Percentiles rank a stretch among this genome's conserved stretches.
phyloP scores from a whole-genome alignment of 2,888 invertebrate species.

The Ceraclea dissimilis region DNA sequence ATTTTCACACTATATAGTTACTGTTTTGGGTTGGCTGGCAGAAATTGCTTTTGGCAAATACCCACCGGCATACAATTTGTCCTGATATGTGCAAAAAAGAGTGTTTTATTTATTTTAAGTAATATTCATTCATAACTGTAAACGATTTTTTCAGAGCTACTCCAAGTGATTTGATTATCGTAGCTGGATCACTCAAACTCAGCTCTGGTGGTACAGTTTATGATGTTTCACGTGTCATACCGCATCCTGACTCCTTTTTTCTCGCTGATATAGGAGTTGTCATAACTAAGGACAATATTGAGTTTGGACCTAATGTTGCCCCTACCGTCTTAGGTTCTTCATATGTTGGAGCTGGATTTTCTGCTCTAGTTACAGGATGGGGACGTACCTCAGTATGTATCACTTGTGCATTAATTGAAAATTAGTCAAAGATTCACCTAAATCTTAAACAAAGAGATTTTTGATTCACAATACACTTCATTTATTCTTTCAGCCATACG shows the following conservation, averaged over 20 bases:
- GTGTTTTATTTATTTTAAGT: too few species aligned
- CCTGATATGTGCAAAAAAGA: too few species aligned
- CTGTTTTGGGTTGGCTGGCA: too few species aligned
- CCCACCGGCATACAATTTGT: too few species aligned
- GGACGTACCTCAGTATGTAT: not conserved
- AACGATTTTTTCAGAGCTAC: not conserved
- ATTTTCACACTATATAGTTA: too few species aligned
- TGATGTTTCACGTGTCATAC: conserved; percentile 1
- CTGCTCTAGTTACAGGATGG: not conserved
- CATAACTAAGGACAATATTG: not conserved
- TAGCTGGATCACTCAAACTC: conserved; percentile 32
- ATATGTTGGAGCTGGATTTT: not conserved
- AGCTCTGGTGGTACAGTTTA: conserved; percentile 27
- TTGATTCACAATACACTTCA: too few species aligned
- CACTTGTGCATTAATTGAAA: too few species aligned
- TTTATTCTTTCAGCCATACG: too few species aligned
- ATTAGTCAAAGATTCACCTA: too few species aligned
- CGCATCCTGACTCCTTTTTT: conserved; percentile 5
- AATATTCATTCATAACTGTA: too few species aligned
- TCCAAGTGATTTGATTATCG: not conserved
- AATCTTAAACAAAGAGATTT: too few species aligned
- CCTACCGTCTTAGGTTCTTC: conserved; percentile 5
- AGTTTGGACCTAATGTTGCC: conserved; percentile 5
- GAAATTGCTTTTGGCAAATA: too few species aligned
- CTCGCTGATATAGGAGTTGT: conserved; percentile 13